These are phyloP conservation scores for Philonicus albiceps DNA, from an alignment of 2,888 invertebrate species.

Conservation along the genomic window DNA sequence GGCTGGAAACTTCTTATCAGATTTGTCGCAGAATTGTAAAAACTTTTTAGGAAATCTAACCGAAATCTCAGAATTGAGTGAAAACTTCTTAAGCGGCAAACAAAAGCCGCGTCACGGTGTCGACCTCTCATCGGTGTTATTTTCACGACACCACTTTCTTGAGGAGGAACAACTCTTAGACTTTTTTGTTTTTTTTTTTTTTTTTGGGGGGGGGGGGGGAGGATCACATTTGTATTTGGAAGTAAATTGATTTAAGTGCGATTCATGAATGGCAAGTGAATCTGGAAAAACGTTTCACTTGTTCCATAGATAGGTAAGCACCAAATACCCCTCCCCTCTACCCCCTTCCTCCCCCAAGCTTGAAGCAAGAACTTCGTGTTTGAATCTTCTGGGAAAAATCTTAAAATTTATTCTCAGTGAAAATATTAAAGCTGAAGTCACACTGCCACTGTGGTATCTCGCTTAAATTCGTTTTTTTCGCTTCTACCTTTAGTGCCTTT, in stretches of 20 bases:
- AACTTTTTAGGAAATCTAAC: neutral
- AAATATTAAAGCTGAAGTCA: neutral
- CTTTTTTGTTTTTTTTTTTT: too few relatives aligned
- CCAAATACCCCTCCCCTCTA: neutral
- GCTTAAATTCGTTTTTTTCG: neutral
- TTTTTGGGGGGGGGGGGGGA: neutral
- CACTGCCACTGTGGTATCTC: neutral
- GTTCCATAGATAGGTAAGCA: neutral
- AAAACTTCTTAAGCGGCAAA: neutral
- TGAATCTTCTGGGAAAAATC: neutral
- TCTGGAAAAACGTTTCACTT: neutral
- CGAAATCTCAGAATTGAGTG: neutral
- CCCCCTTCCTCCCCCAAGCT: neutral
- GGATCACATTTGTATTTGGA: neutral
- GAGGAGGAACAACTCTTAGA: neutral
- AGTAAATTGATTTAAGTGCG: neutral
- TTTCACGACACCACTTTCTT: neutral
- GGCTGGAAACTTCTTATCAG: neutral
- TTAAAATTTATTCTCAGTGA: neutral
- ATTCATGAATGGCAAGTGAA: neutral
- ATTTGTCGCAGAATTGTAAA: neutral
- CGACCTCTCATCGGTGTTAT: neutral
- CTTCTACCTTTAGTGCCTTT: neutral
- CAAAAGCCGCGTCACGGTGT: neutral
- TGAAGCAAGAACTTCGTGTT: neutral